Evolutionary conservation across 2,888 invertebrate genomes (phyloP).

Genomic region (Acronicta aceris): DNA sequence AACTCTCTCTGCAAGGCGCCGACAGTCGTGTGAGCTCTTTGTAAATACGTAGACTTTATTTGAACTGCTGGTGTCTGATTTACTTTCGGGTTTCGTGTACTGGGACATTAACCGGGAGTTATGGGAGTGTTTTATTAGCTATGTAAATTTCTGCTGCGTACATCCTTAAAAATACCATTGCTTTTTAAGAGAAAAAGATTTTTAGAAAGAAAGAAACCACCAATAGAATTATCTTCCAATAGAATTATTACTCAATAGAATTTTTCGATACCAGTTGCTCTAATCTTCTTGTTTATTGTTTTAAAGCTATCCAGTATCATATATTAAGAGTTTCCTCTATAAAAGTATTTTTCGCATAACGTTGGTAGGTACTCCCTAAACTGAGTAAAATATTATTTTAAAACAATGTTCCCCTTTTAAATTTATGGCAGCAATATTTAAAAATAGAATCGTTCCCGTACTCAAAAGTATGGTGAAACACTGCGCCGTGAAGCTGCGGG

Average conservation of each 20-base stretch:
- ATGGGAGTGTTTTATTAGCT: constrained; percentile 60
- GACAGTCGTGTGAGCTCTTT: constrained; percentile 71
- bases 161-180: constrained; percentile 37
- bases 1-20: constrained; percentile 69
- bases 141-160: constrained; percentile 56
- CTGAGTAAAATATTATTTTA: constrained; percentile 24
- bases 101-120: constrained; percentile 57
- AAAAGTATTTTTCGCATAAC: constrained; percentile 1
- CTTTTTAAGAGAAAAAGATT: constrained; percentile 35
- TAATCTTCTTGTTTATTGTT: constrained; percentile 20
- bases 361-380: constrained; percentile 16
- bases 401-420: constrained; percentile 14
- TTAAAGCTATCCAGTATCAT: constrained; percentile 32
- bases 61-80: constrained; percentile 68
- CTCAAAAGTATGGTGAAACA: constrained; percentile 25
- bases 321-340: constrained; percentile 27
- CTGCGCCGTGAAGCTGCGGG: constrained; percentile 20
- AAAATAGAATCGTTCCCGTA: constrained; percentile 10
- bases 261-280: constrained; percentile 18
- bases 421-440: constrained; percentile 9
- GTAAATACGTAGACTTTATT: constrained; percentile 75
- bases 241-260: no score
- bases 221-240: no score
- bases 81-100: constrained; percentile 67
- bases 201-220: no score